Percentiles rank a stretch among this genome's conserved stretches.
Conservation (phyloP, 37 sponge, comb jelly and placozoan genomes). For the Beroe ovata region DNA sequence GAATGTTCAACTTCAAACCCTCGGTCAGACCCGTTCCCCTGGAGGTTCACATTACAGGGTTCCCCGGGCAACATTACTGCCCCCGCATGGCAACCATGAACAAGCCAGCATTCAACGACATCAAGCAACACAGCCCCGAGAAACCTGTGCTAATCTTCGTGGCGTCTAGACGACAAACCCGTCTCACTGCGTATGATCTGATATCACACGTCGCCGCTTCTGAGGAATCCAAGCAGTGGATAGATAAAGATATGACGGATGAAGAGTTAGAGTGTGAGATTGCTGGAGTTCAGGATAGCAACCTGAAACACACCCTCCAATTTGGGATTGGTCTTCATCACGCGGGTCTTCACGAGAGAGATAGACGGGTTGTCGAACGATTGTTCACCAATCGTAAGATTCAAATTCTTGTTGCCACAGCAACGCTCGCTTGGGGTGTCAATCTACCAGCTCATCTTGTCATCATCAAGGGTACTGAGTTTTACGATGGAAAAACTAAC, state of each 20-base stretch:
- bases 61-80: conserved; percentile 97
- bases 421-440: conserved; percentile 98
- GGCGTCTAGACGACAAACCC: conserved; percentile 96
- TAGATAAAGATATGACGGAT: conserved; percentile 83
- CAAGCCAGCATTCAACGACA: conserved; percentile 92
- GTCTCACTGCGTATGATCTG: conserved; percentile 93
- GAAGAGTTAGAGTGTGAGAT: conserved; percentile 76
- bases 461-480: conserved; percentile 97
- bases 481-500: conserved; percentile 92
- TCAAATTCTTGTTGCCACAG: conserved; percentile 91
- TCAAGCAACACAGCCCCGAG: conserved; percentile 84
- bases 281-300: conserved; percentile 73
- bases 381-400: conserved; percentile 94
- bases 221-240: conserved; percentile 94
- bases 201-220: conserved; percentile 79
- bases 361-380: conserved; percentile 84
- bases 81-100: conserved; percentile 99
- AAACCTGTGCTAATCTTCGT: conserved; percentile 96
- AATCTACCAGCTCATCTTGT: conserved; percentile 99
- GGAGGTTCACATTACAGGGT: conserved; percentile 94
- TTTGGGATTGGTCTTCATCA: conserved; percentile 98
- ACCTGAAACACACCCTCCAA: conserved; percentile 82
- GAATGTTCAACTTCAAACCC: conserved; percentile 97
- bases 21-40: conserved; percentile 98
- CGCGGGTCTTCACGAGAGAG: conserved; percentile 93